Evolutionary conservation across 2,888 invertebrate species (phyloP).

Genomic region (Mamestra brassicae): DNA sequence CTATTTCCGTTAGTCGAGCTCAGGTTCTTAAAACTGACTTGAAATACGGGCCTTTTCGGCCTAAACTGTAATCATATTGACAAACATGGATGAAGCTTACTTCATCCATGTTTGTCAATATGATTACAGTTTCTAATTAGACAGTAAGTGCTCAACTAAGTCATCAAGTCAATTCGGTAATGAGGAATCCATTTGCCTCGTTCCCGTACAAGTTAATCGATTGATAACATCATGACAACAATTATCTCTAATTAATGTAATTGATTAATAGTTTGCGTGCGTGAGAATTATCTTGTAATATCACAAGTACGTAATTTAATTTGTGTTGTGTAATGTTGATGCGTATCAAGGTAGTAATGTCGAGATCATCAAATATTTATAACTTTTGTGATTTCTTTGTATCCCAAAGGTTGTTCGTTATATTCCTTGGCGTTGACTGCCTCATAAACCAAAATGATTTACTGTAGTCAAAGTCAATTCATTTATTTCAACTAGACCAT

Average conservation of each 20-base stretch:
- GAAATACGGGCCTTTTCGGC: not conserved
- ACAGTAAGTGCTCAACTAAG: conserved; percentile 17
- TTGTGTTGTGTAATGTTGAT: not conserved
- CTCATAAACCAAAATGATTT: too few species aligned
- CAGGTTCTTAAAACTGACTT: not conserved
- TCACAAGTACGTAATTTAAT: conserved; percentile 10
- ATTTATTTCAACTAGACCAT: too few species aligned
- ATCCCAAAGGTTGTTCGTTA: too few species aligned
- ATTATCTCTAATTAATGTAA: conserved; percentile 51
- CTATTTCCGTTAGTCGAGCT: not conserved
- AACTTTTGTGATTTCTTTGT: not conserved
- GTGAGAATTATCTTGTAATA: conserved; percentile 43
- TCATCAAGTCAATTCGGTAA: conserved; percentile 40
- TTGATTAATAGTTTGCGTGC: conserved; percentile 55
- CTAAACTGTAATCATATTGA: too few species aligned
- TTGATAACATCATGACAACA: conserved; percentile 55
- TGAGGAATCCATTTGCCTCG: conserved; percentile 27
- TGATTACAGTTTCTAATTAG: conserved; percentile 7
- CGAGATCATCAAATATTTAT: not conserved
- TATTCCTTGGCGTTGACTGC: not conserved
- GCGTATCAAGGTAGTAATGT: not conserved
- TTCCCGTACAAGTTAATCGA: conserved; percentile 47
- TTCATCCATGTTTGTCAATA: not conserved
- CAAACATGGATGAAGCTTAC: not conserved
- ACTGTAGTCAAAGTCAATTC: too few species aligned